These are phyloP conservation scores for Cabera pusaria DNA, from an alignment of 2,888 invertebrate species.

Conservation along the genomic window DNA sequence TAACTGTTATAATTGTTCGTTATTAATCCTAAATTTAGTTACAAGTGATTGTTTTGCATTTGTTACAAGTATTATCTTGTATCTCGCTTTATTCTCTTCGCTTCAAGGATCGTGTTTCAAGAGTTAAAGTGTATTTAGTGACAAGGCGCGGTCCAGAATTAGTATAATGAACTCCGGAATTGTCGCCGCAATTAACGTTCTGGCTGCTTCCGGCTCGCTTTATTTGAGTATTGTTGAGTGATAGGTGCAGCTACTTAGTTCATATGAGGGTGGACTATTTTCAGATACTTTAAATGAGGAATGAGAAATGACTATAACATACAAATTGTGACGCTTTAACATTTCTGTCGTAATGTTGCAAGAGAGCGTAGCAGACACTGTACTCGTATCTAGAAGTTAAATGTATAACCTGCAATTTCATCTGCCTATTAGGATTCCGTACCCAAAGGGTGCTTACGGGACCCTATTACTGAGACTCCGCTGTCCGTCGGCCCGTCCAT, in stretches of 20 bases:
- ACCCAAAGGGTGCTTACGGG: no score
- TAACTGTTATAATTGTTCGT: no score
- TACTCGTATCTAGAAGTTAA: no score
- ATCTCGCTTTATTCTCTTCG: constrained; percentile 19
- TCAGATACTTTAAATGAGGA: constrained; percentile 1
- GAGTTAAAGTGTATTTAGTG: constrained; percentile 40
- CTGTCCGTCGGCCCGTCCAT: no score
- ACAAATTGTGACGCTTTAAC: no score
- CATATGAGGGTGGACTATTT: constrained; percentile 22
- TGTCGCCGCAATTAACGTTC: constrained; percentile 65
- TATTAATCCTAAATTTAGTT: constrained; percentile 11
- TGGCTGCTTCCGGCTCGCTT: constrained; percentile 57
- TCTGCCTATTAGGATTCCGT: no score
- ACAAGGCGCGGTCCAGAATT: constrained; percentile 57
- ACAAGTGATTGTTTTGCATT: constrained; percentile 12
- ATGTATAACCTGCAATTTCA: no score
- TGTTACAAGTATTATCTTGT: constrained; percentile 22
- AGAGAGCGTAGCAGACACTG: no score
- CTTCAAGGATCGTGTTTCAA: constrained; percentile 27
- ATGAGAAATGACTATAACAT: no score
- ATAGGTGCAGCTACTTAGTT: constrained; percentile 19
- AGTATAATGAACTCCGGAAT: constrained; percentile 55
- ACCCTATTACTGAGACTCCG: no score
- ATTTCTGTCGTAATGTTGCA: no score
- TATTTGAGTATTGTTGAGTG: constrained; percentile 42